Conservation (phyloP, 2,888 invertebrate species). For the Tinea semifulvella region DNA sequence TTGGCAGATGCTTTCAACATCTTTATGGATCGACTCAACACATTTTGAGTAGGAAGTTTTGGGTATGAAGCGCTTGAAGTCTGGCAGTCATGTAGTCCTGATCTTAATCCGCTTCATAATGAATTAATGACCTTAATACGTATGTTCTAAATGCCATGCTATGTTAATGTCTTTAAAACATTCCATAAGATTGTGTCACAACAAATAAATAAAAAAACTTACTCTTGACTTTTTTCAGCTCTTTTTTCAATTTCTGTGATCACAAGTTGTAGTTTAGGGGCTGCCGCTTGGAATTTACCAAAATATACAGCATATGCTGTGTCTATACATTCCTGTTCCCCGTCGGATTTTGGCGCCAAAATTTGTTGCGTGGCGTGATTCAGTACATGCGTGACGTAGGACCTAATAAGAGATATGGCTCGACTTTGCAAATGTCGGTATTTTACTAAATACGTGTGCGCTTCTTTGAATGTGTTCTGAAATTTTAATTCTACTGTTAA, state of each 20-base stretch:
- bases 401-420: constrained; percentile 81
- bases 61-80: no score
- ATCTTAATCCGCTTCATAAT: no score
- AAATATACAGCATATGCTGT: constrained; percentile 87
- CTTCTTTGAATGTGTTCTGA: constrained; percentile 86
- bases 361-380: constrained; percentile 83
- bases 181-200: not conserved
- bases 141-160: no score
- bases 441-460: constrained; percentile 80
- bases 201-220: constrained; percentile 32
- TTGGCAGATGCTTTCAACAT: no score
- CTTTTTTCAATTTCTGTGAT: constrained; percentile 85
- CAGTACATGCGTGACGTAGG: constrained; percentile 79
- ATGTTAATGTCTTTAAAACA: not conserved
- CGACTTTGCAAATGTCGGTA: constrained; percentile 86
- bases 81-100: no score
- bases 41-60: no score
- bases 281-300: constrained; percentile 94
- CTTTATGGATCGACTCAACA: no score
- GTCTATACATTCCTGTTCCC: constrained; percentile 57
- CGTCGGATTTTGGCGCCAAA: constrained; percentile 40
- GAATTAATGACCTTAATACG: no score
- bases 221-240: constrained; percentile 77
- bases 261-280: constrained; percentile 82
- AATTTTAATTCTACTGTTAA: no score